A percentile compares a stretch with the other conserved stretches of the same genome.
These are phyloP conservation scores for Columbina picui DNA, from an alignment of 2,113 vertebrate species.

Conservation along the genomic window DNA sequence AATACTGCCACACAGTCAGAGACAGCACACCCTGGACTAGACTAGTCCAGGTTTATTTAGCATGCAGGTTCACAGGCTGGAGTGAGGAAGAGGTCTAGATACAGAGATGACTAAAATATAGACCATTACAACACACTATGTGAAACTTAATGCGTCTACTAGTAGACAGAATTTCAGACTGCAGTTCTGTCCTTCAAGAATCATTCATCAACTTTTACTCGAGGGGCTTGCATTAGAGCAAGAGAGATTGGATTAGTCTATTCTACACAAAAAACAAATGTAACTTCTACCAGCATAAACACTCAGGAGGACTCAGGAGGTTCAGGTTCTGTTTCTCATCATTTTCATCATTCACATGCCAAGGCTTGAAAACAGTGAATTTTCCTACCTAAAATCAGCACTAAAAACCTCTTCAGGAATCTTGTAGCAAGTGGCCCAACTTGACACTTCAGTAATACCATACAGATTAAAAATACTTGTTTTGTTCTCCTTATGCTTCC, in stretches of 20 bases:
- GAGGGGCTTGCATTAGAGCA: neutral
- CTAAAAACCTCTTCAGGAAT: conserved; percentile 81
- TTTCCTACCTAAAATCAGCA: conserved; percentile 64
- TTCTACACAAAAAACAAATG: neutral
- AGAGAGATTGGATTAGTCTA: neutral
- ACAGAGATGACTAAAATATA: neutral
- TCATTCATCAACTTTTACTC: neutral
- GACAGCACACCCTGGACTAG: neutral
- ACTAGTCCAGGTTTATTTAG: neutral
- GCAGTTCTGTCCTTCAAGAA: neutral
- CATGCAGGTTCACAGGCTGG: neutral
- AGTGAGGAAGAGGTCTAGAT: neutral
- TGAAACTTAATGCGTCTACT: neutral
- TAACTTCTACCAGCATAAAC: neutral
- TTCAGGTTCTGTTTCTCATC: neutral
- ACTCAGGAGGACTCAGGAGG: neutral
- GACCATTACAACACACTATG: fast-evolving
- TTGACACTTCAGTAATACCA: conserved; percentile 95
- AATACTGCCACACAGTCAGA: neutral
- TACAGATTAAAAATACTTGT: conserved; percentile 93
- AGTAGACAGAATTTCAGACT: neutral
- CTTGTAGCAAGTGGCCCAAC: conserved; percentile 90
- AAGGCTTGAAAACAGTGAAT: neutral
- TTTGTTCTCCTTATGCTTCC: conserved; percentile 86
- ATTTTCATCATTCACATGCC: neutral